These are phyloP conservation scores for Sula dactylatra DNA, from an alignment of 2,113 vertebrate genomes.

Conservation along the genomic window DNA sequence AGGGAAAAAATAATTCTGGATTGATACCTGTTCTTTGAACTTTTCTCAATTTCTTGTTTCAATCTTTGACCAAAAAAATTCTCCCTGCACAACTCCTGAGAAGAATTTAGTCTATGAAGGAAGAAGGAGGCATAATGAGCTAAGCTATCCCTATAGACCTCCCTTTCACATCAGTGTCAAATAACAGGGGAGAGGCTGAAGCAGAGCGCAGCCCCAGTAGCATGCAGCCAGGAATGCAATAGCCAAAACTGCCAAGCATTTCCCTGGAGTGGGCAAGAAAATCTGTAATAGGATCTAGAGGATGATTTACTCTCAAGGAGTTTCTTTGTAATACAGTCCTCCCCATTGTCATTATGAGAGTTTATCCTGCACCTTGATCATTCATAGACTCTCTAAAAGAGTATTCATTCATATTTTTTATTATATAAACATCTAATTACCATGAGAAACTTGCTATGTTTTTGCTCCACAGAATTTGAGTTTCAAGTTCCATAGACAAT, in stretches of 20 bases:
- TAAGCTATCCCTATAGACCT: not conserved
- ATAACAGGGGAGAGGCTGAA: not conserved
- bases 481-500: not conserved
- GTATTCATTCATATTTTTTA: not conserved
- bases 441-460: not conserved
- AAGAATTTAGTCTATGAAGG: not conserved
- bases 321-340: not conserved
- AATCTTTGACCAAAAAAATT: not conserved
- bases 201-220: not conserved
- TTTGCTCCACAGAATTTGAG: not conserved
- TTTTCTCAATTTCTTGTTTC: not conserved
- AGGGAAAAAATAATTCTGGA: not conserved
- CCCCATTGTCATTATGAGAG: not conserved
- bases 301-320: not conserved
- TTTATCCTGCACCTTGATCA: not conserved
- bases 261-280: not conserved
- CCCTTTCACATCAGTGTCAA: not conserved
- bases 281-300: not conserved
- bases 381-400: not conserved
- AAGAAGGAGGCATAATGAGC: not conserved
- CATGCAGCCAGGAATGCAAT: not conserved
- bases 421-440: not conserved
- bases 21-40: not conserved
- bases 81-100: not conserved
- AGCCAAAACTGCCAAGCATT: not conserved